These are phyloP conservation scores for Nycteola revayana DNA, from an alignment of 2,888 invertebrate genomes.

Conservation along the genomic window DNA sequence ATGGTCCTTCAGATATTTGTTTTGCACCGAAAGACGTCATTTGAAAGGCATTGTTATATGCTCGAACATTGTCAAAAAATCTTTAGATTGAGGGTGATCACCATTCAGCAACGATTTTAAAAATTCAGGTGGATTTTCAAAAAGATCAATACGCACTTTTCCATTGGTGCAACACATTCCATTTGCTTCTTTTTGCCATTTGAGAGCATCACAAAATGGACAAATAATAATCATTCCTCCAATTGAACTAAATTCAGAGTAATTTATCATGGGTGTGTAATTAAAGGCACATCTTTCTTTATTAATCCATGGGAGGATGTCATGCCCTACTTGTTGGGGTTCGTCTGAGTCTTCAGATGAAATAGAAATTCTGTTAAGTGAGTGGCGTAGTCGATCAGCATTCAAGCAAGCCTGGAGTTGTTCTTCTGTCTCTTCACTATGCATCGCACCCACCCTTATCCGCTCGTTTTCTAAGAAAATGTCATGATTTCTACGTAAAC, in stretches of 20 bases:
- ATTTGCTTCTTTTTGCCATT: slow-evolving; percentile 1
- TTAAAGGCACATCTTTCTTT: background rate
- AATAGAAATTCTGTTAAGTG: no score
- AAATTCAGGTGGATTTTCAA: background rate
- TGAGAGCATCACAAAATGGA: background rate
- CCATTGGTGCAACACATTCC: slow-evolving; percentile 18
- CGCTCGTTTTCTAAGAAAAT: no score
- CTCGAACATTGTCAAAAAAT: slow-evolving; percentile 9
- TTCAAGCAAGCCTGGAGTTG: no score
- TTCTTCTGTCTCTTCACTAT: no score
- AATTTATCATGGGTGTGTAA: background rate
- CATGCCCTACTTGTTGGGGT: no score
- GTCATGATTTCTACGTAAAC: no score
- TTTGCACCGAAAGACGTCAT: slow-evolving; percentile 30
- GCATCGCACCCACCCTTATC: no score
- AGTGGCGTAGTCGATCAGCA: no score
- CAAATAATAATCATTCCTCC: background rate
- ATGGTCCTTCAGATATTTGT: slow-evolving; percentile 20
- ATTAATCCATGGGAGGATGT: no score
- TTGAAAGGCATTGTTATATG: slow-evolving; percentile 6
- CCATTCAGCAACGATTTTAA: background rate
- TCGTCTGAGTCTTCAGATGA: no score
- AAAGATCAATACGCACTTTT: slow-evolving; percentile 6
- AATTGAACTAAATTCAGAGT: background rate
- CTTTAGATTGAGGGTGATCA: background rate